Base-by-base conservation (phyloP, 2,888 invertebrate genomes). In the Diachrysia chrysitis region DNA sequence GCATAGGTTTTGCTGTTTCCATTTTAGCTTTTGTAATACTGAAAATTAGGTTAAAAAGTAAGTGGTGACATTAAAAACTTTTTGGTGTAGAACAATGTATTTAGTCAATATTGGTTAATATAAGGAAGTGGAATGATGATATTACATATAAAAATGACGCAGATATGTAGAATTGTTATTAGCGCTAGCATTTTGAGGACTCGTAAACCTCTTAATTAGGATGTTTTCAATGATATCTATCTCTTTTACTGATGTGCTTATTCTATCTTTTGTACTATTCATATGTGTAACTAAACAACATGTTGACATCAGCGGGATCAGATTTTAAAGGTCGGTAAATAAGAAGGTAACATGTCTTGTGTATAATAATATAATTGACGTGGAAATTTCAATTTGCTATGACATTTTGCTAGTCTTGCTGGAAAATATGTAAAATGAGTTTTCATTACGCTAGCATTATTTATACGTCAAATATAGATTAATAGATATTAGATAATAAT, bases 21-120 rank as follows among this genome's bases (percentile, higher is more conserved):
- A 85, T 97, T 37, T 83, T 95, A 56, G 97, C 98, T 14, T 98
- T 96, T 90, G 90, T 96, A 69, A 95, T 97, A 58, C 95, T 98
- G 82, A 96, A 96, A 84, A 92, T 97, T 69, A 96, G 96, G 81
- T 91, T 97, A 80, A 96, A 96, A 86, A 91, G 94, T 81, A 95
- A 93, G 86, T 95, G 94, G 94, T 95, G 84, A 90, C 59, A 21
- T 42, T 14, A 12, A 21, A 12, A 14, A 17, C 32, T 32, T 32
- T 10, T 7, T 32, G 32, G 37, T 7, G 19, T 23, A 54, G 48
- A 14, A 48, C 32, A 58, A 56, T 53, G 17, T 73, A 59, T 59
- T 77, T 53, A 32, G 32, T 54, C 42, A 53, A 58, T 58, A 48
- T 62, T 60, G 66, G 51, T 23, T 12, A 56, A 64, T 62, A 17